Conservation (phyloP, 2,113 vertebrate species). For the Anguilla japonica region DNA sequence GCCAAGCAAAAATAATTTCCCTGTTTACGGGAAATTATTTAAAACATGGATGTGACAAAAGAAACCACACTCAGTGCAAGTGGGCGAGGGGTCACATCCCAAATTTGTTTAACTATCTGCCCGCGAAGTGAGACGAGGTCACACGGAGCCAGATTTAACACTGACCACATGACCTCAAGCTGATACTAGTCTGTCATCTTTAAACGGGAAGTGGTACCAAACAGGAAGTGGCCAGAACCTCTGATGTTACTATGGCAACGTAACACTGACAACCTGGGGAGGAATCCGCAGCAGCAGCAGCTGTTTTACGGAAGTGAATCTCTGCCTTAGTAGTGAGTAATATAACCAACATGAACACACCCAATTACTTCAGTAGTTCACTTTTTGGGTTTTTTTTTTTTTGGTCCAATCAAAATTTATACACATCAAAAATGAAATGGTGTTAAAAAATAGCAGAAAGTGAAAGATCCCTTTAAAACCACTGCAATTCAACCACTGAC, state of each 20-base stretch:
- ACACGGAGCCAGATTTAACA: not conserved
- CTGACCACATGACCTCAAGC: not conserved
- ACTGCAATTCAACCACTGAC: no score
- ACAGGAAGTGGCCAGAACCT: slow-evolving; percentile 7
- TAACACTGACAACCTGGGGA: not conserved
- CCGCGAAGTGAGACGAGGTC: not conserved
- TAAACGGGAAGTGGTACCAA: slow-evolving; percentile 18
- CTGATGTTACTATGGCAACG: slow-evolving; percentile 9
- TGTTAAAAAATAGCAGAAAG: no score
- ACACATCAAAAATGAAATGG: no score
- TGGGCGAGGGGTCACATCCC: not conserved
- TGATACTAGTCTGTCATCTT: not conserved
- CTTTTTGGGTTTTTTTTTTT: no score
- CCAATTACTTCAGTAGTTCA: not conserved
- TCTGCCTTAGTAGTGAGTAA: not conserved
- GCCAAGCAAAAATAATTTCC: not conserved
- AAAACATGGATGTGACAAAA: not conserved
- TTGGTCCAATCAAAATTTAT: no score
- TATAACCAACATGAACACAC: slow-evolving; percentile 20
- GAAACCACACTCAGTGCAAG: not conserved
- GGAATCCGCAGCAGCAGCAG: not conserved
- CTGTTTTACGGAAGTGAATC: not conserved
- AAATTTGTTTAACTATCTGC: not conserved
- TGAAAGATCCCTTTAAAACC: no score
- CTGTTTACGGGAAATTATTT: not conserved